Evolutionary conservation across 1,140 invertebrate species (phyloP).

Genomic region (Aleiodes sp.): DNA sequence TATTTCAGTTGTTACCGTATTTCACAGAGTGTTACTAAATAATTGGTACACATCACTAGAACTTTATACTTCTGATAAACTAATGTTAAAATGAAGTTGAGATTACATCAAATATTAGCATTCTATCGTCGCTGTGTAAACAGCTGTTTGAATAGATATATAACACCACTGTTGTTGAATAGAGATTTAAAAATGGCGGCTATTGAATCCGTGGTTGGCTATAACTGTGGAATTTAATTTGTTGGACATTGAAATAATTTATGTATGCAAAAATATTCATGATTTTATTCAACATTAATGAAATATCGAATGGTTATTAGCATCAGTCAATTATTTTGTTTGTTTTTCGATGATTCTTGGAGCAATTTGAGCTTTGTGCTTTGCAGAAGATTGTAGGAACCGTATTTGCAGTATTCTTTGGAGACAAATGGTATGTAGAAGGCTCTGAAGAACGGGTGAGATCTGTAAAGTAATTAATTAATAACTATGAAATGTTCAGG

Average conservation of each 20-base stretch:
- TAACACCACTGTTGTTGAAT: not conserved
- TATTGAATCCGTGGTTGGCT: not conserved
- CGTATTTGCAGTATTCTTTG: slow-evolving; percentile 75
- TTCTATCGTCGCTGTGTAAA: slow-evolving; percentile 1
- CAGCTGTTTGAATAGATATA: not conserved
- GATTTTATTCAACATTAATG: not conserved
- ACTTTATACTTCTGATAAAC: not conserved
- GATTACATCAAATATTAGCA: not conserved
- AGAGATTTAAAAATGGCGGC: not conserved
- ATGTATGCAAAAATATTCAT: slow-evolving; percentile 1
- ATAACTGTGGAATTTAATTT: no score
- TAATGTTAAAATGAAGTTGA: not conserved
- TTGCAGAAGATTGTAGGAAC: slow-evolving; percentile 84
- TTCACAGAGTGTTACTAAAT: not conserved
- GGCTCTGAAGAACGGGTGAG: slow-evolving; percentile 81
- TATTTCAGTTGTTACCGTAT: no score
- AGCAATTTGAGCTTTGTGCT: slow-evolving; percentile 63
- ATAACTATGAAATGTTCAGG: slow-evolving; percentile 25
- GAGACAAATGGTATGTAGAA: slow-evolving; percentile 91
- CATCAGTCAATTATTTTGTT: slow-evolving; percentile 22
- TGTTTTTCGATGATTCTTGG: slow-evolving; percentile 40
- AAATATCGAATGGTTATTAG: not conserved
- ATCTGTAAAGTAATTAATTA: slow-evolving; percentile 65
- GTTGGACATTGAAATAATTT: no score
- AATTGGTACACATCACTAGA: not conserved